phyloP scores from a whole-genome alignment of 2,888 invertebrate species.

The Achlya flavicornis region DNA sequence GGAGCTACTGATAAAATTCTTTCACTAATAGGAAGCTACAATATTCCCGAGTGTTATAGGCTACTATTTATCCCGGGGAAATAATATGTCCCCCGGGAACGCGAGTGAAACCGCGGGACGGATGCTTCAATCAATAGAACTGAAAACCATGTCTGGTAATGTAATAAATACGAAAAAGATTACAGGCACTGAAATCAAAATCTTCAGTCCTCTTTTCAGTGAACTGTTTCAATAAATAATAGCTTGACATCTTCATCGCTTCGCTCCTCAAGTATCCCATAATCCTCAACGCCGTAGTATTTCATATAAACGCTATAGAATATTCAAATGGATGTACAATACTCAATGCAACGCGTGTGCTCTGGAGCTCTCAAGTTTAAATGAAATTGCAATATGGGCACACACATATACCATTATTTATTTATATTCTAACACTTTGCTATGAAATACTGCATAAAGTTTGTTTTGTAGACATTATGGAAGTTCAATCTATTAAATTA shows the following conservation, averaged over 20 bases:
- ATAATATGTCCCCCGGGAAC: too few relatives aligned
- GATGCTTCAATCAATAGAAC: too few relatives aligned
- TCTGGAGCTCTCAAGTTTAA: slow-evolving; percentile 28
- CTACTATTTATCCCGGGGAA: too few relatives aligned
- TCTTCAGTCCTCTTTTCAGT: background rate
- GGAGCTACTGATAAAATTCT: too few relatives aligned
- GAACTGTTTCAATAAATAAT: slow-evolving; percentile 8
- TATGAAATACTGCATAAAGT: background rate
- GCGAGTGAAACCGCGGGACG: too few relatives aligned
- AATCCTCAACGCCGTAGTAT: slow-evolving; percentile 32
- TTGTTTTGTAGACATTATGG: background rate
- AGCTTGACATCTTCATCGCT: background rate
- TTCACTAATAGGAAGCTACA: too few relatives aligned
- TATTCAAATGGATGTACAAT: slow-evolving; percentile 47
- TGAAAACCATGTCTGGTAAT: too few relatives aligned
- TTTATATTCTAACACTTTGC: background rate
- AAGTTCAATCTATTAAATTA: background rate
- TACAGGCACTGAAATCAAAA: too few relatives aligned
- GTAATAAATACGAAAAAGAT: too few relatives aligned
- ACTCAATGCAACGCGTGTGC: slow-evolving; percentile 23
- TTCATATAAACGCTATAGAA: slow-evolving; percentile 39
- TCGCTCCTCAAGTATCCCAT: slow-evolving; percentile 15
- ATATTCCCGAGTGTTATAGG: too few relatives aligned
- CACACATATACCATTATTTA: background rate
- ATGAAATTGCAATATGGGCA: slow-evolving; percentile 31